Evolutionary conservation across 2,113 vertebrate species (phyloP).

Genomic region (Scomber colias): DNA sequence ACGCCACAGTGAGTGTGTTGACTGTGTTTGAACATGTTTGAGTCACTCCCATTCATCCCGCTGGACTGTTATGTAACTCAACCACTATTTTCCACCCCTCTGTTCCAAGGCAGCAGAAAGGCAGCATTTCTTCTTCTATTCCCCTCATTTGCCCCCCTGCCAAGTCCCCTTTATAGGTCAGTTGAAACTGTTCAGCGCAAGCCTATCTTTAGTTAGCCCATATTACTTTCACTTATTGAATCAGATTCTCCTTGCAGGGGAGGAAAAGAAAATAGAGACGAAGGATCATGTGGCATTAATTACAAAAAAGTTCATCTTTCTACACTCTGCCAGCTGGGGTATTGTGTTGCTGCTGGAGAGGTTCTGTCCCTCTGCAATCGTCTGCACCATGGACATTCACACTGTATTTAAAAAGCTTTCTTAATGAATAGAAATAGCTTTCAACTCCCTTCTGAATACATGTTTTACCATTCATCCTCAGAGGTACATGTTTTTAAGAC

Average conservation of each 20-base stretch:
- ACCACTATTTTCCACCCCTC: constrained; percentile 56
- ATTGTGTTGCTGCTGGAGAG: constrained; percentile 43
- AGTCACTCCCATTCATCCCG: constrained; percentile 11
- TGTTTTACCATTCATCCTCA: too few species aligned
- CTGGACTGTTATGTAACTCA: constrained; percentile 29
- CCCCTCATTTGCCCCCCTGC: constrained; percentile 43
- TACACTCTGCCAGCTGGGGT: constrained; percentile 37
- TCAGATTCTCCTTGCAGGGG: constrained; percentile 72
- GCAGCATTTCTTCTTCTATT: constrained; percentile 31
- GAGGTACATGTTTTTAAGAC: neutral
- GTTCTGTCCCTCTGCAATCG: constrained; percentile 6
- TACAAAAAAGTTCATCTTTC: constrained; percentile 60
- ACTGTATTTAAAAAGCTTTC: neutral
- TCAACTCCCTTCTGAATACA: neutral
- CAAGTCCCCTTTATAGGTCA: constrained; percentile 43
- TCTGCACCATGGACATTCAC: neutral
- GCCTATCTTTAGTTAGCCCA: constrained; percentile 43
- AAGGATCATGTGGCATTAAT: constrained; percentile 62
- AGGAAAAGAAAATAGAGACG: constrained; percentile 50
- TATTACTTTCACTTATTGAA: constrained; percentile 65
- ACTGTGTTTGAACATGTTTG: constrained; percentile 6
- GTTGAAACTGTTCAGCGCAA: neutral
- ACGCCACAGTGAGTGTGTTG: neutral
- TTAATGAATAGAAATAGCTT: neutral
- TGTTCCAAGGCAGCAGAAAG: constrained; percentile 46